Evolutionary conservation across 2,797 vertebrate genomes (phyloP), one percentile per base, ranked within the genome.

Genomic region (Anas bernieri): DNA sequence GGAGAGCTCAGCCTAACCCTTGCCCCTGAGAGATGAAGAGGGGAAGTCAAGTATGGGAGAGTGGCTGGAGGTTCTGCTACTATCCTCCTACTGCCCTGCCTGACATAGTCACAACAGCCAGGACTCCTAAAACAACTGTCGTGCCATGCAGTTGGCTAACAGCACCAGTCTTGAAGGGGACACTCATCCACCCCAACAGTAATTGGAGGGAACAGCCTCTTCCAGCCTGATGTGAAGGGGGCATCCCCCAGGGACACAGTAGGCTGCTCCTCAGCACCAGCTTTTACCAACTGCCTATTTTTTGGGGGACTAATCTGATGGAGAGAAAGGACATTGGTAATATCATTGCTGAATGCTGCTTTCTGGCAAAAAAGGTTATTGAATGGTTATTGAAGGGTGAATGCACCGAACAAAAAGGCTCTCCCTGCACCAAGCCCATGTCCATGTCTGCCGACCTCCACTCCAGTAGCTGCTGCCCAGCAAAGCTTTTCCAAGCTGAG

Each of bases 181-280:
- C 43, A 25, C 7, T 37, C 33, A 1, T 1, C 31, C 26, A 41
- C 26, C 8, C 15, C 12, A 31, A 33, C 2, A 9, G 26, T 9
- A 20, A 68, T 16, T 20, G 39, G 28, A 61, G 39, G 33, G 31
- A 67, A 55, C 10, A 46, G 33, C 21, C 52, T 64, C 63, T 28
- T 77, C 30, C 30, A 46, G 16, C 18, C n/a, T 25, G 1, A 48
- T 39, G 48, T 35, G 67, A 61, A 4, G 3, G 11, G 48, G 17
- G 8, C 31, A 66, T 8, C 7, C 9, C 17, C 5, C 16, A 0
- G 1, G 43, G 21, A 25, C 7, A 7, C 5, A 1, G 3, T 0
- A 1, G 46, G 12, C 30, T 77, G 46, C 11, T 73, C 33, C 52
- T 33, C 68, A 39, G 33, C 33, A n/a, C 25, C 67, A 67, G 46